Conservation (phyloP, 2,888 invertebrate species). For the Brachypterus glaber region DNA sequence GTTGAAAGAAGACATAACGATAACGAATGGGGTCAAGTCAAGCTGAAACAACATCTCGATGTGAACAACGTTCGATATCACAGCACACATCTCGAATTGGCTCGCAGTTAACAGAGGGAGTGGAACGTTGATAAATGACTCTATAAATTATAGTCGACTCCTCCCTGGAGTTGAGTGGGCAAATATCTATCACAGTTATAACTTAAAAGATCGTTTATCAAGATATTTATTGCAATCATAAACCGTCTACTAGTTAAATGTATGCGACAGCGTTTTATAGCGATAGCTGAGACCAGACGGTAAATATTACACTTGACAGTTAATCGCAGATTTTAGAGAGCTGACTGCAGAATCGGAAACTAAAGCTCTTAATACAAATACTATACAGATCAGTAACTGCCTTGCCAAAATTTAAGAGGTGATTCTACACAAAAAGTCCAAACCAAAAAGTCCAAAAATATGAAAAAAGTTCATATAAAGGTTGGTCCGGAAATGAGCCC, state of each 20-base stretch:
- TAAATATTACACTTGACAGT: constrained; percentile 23
- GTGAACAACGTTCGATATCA: constrained; percentile 34
- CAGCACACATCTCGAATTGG: constrained; percentile 50
- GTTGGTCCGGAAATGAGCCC: no score
- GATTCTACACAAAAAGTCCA: no score
- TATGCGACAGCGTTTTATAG: constrained; percentile 28
- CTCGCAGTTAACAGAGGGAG: constrained; percentile 45
- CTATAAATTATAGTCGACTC: constrained; percentile 42
- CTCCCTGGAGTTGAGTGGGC: constrained; percentile 43
- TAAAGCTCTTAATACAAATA: no score
- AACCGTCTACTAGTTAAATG: constrained; percentile 37
- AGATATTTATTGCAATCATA: constrained; percentile 43
- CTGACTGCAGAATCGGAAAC: no score
- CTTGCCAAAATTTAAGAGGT: no score
- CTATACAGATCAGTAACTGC: no score
- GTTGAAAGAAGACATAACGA: constrained; percentile 43
- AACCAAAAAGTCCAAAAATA: no score
- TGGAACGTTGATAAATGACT: constrained; percentile 44
- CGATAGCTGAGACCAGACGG: constrained; percentile 26
- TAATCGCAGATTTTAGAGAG: no score
- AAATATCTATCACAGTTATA: constrained; percentile 44
- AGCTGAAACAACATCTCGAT: constrained; percentile 41
- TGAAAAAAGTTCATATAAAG: no score
- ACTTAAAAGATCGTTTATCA: constrained; percentile 44
- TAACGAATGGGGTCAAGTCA: constrained; percentile 42